Conservation (phyloP, 1,140 invertebrate genomes). For the Drosophila pseudoananassae region DNA sequence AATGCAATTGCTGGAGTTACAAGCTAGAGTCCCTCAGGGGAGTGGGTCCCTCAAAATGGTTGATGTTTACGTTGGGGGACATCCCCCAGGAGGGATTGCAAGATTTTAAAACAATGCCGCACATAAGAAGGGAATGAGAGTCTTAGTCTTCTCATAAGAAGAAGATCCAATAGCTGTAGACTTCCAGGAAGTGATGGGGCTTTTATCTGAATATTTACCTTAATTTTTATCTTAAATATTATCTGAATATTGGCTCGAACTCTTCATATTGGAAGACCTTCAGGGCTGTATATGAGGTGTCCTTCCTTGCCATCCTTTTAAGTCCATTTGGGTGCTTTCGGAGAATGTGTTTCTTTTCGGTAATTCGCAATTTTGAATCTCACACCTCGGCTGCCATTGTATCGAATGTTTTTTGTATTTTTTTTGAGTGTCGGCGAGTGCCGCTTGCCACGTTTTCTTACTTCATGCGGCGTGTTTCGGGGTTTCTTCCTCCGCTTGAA, state of each 20-base stretch:
- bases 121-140: neutral
- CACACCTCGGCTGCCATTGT: conserved; percentile 23
- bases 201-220: no score
- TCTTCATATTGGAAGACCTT: no score
- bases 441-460: conserved; percentile 77
- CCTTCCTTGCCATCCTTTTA: no score
- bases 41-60: conserved; percentile 18
- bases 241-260: no score
- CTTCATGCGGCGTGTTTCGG: conserved; percentile 54
- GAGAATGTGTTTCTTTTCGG: conserved; percentile 2
- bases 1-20: conserved; percentile 23
- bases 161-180: no score
- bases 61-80: neutral
- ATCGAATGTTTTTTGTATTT: conserved; percentile 21
- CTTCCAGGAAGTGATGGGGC: no score
- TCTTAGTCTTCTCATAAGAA: no score
- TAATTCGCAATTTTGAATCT: conserved; percentile 34
- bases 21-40: neutral
- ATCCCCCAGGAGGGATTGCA: neutral
- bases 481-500: conserved; percentile 30
- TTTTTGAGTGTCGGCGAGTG: conserved; percentile 76
- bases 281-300: neutral
- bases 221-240: no score
- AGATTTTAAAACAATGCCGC: neutral
- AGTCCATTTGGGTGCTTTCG: conserved; percentile 9